Conservation (phyloP, 2,888 invertebrate genomes). For the Drosophila conformis region DNA sequence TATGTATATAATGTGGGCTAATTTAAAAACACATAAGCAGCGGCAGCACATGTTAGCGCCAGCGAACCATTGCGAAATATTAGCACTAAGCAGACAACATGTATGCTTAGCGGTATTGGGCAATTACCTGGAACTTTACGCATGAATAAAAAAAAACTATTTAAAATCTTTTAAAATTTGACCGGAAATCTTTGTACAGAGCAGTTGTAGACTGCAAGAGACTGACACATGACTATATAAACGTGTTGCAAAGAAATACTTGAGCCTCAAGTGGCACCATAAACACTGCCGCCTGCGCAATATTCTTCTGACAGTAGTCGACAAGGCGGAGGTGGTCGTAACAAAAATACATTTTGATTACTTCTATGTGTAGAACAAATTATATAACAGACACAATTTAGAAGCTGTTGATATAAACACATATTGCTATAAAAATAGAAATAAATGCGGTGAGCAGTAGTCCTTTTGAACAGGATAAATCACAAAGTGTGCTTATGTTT, state of each 20-base stretch:
- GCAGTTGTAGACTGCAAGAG: not conserved
- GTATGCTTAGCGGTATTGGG: no score
- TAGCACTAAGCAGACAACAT: not conserved
- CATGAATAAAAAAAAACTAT: not conserved
- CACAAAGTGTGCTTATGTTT: not conserved
- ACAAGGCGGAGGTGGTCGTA: no score
- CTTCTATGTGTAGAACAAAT: not conserved
- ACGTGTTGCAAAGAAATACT: not conserved
- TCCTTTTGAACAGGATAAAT: not conserved
- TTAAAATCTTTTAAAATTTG: no score
- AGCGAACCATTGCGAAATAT: slow-evolving; percentile 31
- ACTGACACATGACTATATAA: not conserved
- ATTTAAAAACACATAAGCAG: slow-evolving; percentile 54
- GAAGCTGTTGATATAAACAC: not conserved
- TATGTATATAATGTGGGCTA: slow-evolving; percentile 49
- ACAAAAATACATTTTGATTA: not conserved
- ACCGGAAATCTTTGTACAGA: not conserved
- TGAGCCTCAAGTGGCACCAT: not conserved
- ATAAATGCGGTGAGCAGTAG: not conserved
- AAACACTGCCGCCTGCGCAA: not conserved
- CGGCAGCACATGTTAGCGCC: slow-evolving; percentile 20
- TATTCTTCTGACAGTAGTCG: not conserved
- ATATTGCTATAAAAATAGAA: not conserved
- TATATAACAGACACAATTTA: not conserved
- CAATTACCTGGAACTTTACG: slow-evolving; percentile 3